A percentile compares a stretch with the other conserved stretches of the same genome.
These are phyloP conservation scores for Gobiocypris rarus DNA, from an alignment of 2,113 vertebrate species.

Conservation along the genomic window DNA sequence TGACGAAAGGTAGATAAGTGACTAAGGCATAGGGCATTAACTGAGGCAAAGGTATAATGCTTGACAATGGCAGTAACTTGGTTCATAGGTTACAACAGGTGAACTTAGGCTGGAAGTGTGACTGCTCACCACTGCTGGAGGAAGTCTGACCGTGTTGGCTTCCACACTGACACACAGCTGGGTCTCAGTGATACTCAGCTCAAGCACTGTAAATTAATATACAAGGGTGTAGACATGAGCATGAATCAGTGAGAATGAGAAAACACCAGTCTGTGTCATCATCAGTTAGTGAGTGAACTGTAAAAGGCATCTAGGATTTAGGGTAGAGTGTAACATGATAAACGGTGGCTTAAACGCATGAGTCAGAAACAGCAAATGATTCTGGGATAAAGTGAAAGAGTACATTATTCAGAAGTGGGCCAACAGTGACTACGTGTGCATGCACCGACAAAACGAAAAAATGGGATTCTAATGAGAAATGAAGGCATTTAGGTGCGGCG, in stretches of 20 bases:
- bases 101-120: not conserved
- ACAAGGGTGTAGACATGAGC: conserved; percentile 7
- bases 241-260: not conserved
- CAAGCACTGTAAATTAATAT: conserved; percentile 75
- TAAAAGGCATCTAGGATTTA: not conserved
- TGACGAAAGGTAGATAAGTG: not conserved
- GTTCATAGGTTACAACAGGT: not conserved
- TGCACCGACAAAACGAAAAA: too few species aligned
- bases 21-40: conserved; percentile 17
- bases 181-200: conserved; percentile 80
- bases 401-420: not conserved
- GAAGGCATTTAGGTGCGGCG: too few species aligned
- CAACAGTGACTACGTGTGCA: not conserved
- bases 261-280: not conserved
- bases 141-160: conserved; percentile 76
- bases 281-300: not conserved
- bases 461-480: too few species aligned
- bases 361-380: not conserved
- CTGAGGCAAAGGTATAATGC: not conserved
- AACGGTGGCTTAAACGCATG: not conserved
- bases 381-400: conserved; percentile 1
- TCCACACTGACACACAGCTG: conserved; percentile 85
- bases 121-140: conserved; percentile 77
- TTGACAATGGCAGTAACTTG: not conserved
- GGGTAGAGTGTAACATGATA: too few species aligned